Conservation (phyloP, 1,140 invertebrate genomes). For the Lepidotrigona ventralis region DNA sequence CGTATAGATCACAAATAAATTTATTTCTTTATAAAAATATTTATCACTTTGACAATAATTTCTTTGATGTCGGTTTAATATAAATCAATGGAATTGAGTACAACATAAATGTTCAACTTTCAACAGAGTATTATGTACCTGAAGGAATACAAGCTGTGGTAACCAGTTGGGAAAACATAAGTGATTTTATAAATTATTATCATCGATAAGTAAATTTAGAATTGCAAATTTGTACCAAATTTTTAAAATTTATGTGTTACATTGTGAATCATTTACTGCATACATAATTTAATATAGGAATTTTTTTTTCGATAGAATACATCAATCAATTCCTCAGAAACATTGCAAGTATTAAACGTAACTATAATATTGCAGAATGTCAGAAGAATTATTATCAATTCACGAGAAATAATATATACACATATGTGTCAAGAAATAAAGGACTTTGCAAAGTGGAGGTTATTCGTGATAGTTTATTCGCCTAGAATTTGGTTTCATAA, state of each 20-base stretch:
- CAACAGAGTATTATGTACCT: slow-evolving; percentile 36
- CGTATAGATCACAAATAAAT: too few relatives aligned
- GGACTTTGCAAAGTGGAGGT: slow-evolving; percentile 79
- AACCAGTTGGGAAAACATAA: slow-evolving; percentile 80
- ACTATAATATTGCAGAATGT: slow-evolving; percentile 57
- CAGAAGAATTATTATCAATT: background rate
- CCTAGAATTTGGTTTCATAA: background rate
- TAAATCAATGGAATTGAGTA: slow-evolving; percentile 68
- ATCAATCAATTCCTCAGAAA: fast-evolving
- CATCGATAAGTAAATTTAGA: background rate
- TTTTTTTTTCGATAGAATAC: slow-evolving; percentile 39
- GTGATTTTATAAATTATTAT: slow-evolving; percentile 4
- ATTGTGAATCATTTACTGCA: background rate
- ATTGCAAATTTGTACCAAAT: background rate
- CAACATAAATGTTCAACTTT: slow-evolving; percentile 64
- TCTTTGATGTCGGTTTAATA: slow-evolving; percentile 79
- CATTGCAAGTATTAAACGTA: slow-evolving; percentile 66
- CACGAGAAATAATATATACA: slow-evolving; percentile 79
- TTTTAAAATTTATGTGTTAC: background rate
- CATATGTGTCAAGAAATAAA: slow-evolving; percentile 79
- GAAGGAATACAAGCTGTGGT: slow-evolving; percentile 59
- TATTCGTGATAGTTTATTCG: background rate
- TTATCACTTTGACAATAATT: too few relatives aligned
- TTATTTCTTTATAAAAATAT: too few relatives aligned
- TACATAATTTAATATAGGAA: too few relatives aligned